Base-by-base conservation (phyloP, 2,888 invertebrate genomes). In the Vanessa cardui region DNA sequence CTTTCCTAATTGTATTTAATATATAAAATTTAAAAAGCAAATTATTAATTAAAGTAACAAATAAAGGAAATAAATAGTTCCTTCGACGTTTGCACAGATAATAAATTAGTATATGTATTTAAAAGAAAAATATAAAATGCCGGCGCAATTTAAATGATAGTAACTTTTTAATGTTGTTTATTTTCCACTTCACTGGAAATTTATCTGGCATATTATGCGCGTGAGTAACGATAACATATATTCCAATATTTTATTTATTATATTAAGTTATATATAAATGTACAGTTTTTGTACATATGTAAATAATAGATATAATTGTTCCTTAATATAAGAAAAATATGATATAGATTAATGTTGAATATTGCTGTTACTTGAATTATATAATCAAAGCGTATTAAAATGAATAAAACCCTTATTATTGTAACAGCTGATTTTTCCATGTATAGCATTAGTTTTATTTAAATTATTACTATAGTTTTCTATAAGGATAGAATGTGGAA, bases 231-330 rank as follows among this genome's bases (percentile, higher is more conserved):
- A 39, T 39, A 39, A 56, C 5, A 56, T 6, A 56, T n/a, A 61
- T 15, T 15, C 16, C 16, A 52, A 56, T 56, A 18, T 5, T n/a
- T n/a, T 39, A n/a, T 33, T 56, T 6, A 39, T 45, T 58, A 58
- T 62, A 45, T 49, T 62, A 39, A 49, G 3, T 64, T 20, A 50
- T 61, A 61, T 18, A 33, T 49, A 26, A 62, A 62, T 56, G 63
- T 63, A 63, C 63, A 45, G 39, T 56, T 9, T 18, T 39, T 69
- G 69, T 72, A 72, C 66, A 72, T 72, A 72, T 69, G 71, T 69
- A 69, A 69, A 72, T 71, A 69, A 62, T 64, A 61, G 31, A 44
- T 47, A 58, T 62, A 49, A 64, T 70, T 63, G 60, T 66, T 61
- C 52, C 39, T 62, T 62, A 52, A 45, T 59, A 21, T 46, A 63